A percentile compares a stretch with the other conserved stretches of the same genome.
Conservation (phyloP, 2,113 vertebrate genomes). For the Tyrannus savana region DNA sequence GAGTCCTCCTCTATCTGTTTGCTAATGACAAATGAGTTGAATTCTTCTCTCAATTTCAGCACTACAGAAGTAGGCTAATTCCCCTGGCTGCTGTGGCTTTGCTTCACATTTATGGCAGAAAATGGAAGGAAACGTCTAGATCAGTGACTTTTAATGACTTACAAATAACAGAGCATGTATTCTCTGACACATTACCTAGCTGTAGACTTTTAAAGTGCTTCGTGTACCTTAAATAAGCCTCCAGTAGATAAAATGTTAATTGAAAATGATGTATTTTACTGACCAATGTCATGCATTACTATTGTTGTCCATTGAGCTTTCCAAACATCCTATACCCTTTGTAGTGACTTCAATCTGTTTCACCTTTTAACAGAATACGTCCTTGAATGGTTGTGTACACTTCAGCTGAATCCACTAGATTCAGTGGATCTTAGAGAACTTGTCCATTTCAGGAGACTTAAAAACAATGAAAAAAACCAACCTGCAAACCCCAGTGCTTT, state of each 20-base stretch:
- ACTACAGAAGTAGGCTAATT: not conserved
- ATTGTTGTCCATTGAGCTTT: slow-evolving; percentile 18
- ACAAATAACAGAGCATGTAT: not conserved
- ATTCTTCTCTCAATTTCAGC: slow-evolving; percentile 3
- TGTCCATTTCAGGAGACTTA: not conserved
- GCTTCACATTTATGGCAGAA: not conserved
- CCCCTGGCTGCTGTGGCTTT: not conserved
- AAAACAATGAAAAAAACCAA: not conserved
- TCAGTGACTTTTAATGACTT: not conserved
- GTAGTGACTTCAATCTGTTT: not conserved
- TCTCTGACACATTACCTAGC: not conserved
- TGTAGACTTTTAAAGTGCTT: slow-evolving; percentile 46
- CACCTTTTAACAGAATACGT: not conserved
- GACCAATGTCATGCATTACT: not conserved
- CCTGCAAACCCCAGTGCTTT: not conserved
- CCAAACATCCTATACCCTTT: not conserved
- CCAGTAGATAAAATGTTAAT: slow-evolving; percentile 57
- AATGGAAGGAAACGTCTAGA: not conserved
- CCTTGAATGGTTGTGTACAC: not conserved
- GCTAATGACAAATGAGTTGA: slow-evolving; percentile 47
- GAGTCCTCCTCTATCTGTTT: not conserved
- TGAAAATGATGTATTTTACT: slow-evolving; percentile 61
- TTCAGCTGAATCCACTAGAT: not conserved
- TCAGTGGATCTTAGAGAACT: not conserved
- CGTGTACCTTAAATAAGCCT: slow-evolving; percentile 40